Evolutionary conservation across 2,113 vertebrate genomes (phyloP).

Genomic region (Periophthalmodon schlosseri): DNA sequence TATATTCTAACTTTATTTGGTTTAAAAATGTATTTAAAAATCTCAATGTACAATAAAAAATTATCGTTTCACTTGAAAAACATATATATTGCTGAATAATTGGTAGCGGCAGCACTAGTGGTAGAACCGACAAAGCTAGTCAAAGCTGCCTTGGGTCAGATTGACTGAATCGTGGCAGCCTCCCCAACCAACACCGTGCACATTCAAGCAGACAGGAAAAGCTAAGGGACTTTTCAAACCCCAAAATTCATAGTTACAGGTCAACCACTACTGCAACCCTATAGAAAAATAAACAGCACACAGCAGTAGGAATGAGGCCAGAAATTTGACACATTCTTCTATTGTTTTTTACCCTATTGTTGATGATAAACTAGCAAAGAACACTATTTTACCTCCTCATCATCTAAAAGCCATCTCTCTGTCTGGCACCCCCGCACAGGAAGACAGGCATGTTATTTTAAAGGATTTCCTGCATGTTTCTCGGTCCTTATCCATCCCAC

Average conservation of each 20-base stretch:
- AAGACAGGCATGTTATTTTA: slow-evolving; percentile 8
- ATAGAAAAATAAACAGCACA: neutral
- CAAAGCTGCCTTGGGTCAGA: too few relatives aligned
- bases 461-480: slow-evolving; percentile 39
- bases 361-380: neutral
- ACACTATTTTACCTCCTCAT: neutral
- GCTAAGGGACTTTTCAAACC: neutral
- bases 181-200: neutral
- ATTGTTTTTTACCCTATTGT: neutral
- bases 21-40: too few relatives aligned
- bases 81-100: too few relatives aligned
- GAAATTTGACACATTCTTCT: neutral
- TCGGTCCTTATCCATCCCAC: slow-evolving; percentile 14
- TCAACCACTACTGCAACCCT: neutral
- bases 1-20: too few relatives aligned
- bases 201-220: too few relatives aligned
- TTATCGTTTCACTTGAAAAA: too few relatives aligned
- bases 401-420: neutral
- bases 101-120: too few relatives aligned
- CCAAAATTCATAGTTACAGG: neutral
- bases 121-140: too few relatives aligned
- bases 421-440: slow-evolving; percentile 6
- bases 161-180: too few relatives aligned
- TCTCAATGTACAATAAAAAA: too few relatives aligned
- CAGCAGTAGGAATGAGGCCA: neutral